Evolutionary conservation across 2,888 invertebrate genomes (phyloP).

Genomic region (Troides helena): DNA sequence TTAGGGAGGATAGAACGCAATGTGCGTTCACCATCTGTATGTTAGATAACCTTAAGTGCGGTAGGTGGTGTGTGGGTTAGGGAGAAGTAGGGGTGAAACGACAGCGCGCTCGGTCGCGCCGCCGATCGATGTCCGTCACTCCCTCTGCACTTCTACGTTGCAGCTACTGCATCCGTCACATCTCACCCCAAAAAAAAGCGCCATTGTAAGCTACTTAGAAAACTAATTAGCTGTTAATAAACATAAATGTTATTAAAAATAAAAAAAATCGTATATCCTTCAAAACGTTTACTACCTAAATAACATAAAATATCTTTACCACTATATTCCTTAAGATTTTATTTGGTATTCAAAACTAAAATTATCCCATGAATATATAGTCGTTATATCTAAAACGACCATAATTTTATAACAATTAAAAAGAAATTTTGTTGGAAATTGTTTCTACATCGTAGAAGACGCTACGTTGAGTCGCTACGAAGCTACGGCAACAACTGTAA

Average conservation of each 20-base stretch:
- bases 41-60: conserved; percentile 59
- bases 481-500: neutral
- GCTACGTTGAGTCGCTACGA: neutral
- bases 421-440: neutral
- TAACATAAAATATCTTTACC: neutral
- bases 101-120: conserved; percentile 35
- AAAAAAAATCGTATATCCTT: neutral
- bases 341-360: neutral
- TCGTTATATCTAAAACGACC: neutral
- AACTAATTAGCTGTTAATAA: conserved; percentile 1
- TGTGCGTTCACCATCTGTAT: conserved; percentile 33
- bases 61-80: conserved; percentile 48
- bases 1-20: conserved; percentile 8
- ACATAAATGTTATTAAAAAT: neutral
- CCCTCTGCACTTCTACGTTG: conserved; percentile 56
- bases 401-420: neutral
- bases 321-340: neutral
- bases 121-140: conserved; percentile 69
- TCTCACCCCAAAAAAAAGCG: conserved; percentile 18
- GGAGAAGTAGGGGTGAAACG: conserved; percentile 39
- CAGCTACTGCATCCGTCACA: conserved; percentile 59
- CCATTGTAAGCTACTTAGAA: conserved; percentile 19
- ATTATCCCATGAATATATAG: neutral
- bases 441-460: neutral
- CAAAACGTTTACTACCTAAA: neutral